A percentile compares a stretch with the other conserved stretches of the same genome.
phyloP scores from a whole-genome alignment of 2,113 vertebrate species.

The Syrmaticus mikado region DNA sequence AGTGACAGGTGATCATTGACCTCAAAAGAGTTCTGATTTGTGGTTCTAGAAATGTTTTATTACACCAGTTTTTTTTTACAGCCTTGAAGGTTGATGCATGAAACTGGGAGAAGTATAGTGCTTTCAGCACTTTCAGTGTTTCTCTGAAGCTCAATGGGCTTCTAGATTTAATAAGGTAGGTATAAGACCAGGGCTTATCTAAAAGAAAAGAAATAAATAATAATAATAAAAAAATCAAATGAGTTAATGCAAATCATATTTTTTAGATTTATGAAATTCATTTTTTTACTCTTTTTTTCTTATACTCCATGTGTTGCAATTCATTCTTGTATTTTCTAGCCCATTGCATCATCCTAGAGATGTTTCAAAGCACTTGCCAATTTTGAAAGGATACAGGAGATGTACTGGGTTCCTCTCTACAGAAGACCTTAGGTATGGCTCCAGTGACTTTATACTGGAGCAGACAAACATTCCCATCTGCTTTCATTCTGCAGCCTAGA shows the following conservation, averaged over 20 bases:
- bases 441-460: neutral
- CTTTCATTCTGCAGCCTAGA: neutral
- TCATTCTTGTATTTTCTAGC: neutral
- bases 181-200: accelerated
- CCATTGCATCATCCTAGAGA: neutral
- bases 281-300: neutral
- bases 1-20: neutral
- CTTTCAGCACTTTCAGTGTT: neutral
- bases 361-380: neutral
- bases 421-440: neutral
- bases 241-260: neutral
- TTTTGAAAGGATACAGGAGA: neutral
- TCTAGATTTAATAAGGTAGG: neutral
- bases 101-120: neutral
- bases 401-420: neutral
- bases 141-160: neutral
- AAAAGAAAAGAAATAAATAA: neutral
- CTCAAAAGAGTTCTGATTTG: neutral
- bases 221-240: neutral
- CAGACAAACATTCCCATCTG: neutral
- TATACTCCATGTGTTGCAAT: neutral
- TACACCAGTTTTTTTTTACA: neutral
- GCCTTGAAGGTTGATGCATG: neutral
- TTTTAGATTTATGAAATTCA: neutral
- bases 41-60: neutral